Base-by-base conservation (phyloP, 2,797 vertebrate species). In the Tokudaia muenninki region DNA sequence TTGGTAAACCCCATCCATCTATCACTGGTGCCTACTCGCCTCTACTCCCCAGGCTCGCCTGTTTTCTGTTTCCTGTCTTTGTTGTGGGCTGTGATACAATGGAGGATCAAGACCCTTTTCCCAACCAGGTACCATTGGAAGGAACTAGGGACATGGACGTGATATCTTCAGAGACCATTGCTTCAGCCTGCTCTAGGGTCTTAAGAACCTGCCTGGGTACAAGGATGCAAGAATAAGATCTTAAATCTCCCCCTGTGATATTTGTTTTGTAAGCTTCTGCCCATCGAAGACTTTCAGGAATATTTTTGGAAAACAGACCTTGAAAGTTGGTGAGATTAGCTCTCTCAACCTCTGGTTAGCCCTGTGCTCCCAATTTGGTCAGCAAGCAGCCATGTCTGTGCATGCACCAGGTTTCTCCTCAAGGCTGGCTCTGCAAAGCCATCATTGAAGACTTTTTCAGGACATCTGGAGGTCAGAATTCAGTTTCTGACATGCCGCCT, bases 201-300 rank as follows among this genome's bases (percentile, higher is more conserved):
- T n/a, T 52, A 87, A 67, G 63, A 70, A 70, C 21, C 63, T 16
- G 31, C 29, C 47, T 84, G 55, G 34, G 65, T 82, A 65, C 78
- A 70, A 78, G 70, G 31, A 78, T 94, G 19, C 47, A 59, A 67
- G 77, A 84, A 61, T 14, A 78, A 87, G 81, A 87, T 2, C 52
- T 67, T 52, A 92, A 59, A 86, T 67, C 50, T 93, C 37, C 87
- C 44, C 34, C 6, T 44, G 50, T 74, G 44, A 44, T 74, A 52
- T 31, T 95, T 87, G 75, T 91, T 81, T 92, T 95, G 37, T 72
- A 72, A 91, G 37, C 19, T 87, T 95, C 63, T 90, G 70, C 4
- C 1, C 37, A 77, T 75, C 70, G 67, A 84, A 84, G n/a, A 77
- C n/a, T 87, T 31, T 94, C 29, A 83, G 57, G 41, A 80, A 86